A percentile compares a stretch with the other conserved stretches of the same genome.
Conservation (phyloP, 2,797 vertebrate genomes). For the Kryptopterus vitreolus region DNA sequence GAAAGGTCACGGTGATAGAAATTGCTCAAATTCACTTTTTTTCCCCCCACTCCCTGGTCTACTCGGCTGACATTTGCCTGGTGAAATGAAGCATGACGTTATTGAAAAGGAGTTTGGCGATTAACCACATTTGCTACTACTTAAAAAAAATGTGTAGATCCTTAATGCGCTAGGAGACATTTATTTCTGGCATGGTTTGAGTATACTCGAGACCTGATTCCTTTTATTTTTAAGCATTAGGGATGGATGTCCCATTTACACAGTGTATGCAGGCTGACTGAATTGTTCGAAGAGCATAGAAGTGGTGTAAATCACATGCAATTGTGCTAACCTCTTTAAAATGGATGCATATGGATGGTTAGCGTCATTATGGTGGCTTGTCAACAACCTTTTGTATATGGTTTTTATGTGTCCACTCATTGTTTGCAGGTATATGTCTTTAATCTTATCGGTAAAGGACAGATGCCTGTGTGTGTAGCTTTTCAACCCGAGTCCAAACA, state of each 20-base stretch:
- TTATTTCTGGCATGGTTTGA: background rate
- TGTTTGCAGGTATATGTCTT: background rate
- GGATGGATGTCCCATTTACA: background rate
- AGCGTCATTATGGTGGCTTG: background rate
- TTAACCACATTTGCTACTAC: background rate
- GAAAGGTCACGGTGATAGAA: constrained; percentile 24
- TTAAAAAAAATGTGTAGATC: background rate
- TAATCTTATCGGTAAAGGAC: background rate
- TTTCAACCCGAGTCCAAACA: background rate
- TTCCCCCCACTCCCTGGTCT: background rate
- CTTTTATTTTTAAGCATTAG: background rate
- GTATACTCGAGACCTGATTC: background rate
- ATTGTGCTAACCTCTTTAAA: no score
- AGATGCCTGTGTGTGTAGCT: no score
- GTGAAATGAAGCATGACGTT: constrained; percentile 32
- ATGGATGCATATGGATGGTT: background rate
- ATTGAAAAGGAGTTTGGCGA: background rate
- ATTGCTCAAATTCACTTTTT: constrained; percentile 8
- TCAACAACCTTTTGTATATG: background rate
- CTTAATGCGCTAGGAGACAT: background rate
- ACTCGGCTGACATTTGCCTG: constrained; percentile 36
- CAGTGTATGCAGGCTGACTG: background rate
- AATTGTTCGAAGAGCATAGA: background rate
- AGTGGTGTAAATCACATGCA: background rate
- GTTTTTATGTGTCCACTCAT: background rate